A percentile compares a stretch with the other conserved stretches of the same genome.
Evolutionary conservation across 2,113 vertebrate species (phyloP).

Genomic region (Zeus faber): DNA sequence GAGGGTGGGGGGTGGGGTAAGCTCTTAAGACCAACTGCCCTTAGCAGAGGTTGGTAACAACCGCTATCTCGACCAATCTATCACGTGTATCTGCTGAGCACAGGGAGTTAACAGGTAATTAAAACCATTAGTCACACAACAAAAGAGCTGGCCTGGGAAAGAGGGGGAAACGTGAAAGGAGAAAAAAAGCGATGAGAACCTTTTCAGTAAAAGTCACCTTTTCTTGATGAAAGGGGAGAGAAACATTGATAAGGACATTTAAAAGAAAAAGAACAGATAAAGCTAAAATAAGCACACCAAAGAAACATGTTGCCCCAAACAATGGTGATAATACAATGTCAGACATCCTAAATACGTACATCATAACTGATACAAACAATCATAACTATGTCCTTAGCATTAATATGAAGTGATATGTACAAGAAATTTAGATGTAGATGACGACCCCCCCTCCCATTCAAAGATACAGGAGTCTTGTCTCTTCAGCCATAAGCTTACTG

Average conservation of each 20-base stretch:
- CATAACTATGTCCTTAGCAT: too few species aligned
- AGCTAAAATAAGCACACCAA: neutral
- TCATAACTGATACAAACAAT: too few species aligned
- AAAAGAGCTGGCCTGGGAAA: conserved; percentile 46
- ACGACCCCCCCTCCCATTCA: too few species aligned
- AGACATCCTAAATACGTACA: too few species aligned
- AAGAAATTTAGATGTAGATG: too few species aligned
- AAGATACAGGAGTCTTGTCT: too few species aligned
- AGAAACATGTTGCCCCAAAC: neutral
- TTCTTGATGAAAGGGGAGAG: neutral
- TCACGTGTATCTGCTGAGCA: conserved; percentile 69
- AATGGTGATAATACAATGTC: too few species aligned
- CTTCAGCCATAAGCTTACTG: too few species aligned
- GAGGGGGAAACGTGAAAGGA: conserved; percentile 2
- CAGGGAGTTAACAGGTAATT: conserved; percentile 69
- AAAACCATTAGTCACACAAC: conserved; percentile 68
- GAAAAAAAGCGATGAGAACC: conserved; percentile 29
- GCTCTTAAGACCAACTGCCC: conserved; percentile 40
- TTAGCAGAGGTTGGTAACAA: conserved; percentile 61
- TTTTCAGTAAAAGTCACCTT: too few species aligned
- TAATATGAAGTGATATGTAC: too few species aligned
- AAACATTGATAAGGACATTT: neutral
- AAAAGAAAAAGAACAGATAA: neutral
- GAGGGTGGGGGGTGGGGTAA: conserved; percentile 16
- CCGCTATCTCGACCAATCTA: conserved; percentile 53